These are phyloP conservation scores for Aphaenogaster rudis DNA, from an alignment of 1,140 invertebrate genomes.

Conservation along the genomic window DNA sequence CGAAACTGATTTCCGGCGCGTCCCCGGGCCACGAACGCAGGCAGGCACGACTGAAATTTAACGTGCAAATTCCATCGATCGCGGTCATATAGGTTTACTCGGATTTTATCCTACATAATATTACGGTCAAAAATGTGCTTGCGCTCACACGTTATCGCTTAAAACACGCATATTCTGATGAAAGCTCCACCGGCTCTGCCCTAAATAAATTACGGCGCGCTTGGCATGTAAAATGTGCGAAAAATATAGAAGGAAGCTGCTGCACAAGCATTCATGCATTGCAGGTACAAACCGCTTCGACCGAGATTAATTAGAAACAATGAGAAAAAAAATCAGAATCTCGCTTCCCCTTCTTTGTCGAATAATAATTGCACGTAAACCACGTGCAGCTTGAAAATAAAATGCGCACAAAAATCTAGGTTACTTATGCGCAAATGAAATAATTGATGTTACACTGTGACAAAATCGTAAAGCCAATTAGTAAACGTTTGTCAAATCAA, in stretches of 20 bases:
- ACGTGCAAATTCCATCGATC: constrained; percentile 39
- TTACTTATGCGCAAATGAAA: background rate
- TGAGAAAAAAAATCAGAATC: background rate
- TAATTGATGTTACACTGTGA: background rate
- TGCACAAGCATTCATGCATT: background rate
- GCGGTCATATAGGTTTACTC: constrained; percentile 23
- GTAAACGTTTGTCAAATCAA: background rate
- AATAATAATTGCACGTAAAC: background rate
- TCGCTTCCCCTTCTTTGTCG: background rate
- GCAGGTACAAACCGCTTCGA: background rate
- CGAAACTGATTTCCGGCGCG: constrained; percentile 63
- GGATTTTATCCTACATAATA: constrained; percentile 20
- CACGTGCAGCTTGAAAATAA: background rate
- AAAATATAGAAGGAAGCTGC: constrained; percentile 29
- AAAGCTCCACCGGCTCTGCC: constrained; percentile 3
- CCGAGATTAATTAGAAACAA: constrained; percentile 46
- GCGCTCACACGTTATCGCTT: constrained; percentile 28
- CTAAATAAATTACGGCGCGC: constrained; percentile 56
- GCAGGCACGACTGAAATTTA: constrained; percentile 30
- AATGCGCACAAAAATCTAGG: background rate
- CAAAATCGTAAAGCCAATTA: constrained; percentile 40
- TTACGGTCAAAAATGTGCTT: constrained; percentile 30
- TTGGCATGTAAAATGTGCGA: constrained; percentile 39
- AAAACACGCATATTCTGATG: constrained; percentile 26
- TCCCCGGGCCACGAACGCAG: background rate